Conservation (phyloP, 2,797 vertebrate genomes). For the Botia kubotai region DNA sequence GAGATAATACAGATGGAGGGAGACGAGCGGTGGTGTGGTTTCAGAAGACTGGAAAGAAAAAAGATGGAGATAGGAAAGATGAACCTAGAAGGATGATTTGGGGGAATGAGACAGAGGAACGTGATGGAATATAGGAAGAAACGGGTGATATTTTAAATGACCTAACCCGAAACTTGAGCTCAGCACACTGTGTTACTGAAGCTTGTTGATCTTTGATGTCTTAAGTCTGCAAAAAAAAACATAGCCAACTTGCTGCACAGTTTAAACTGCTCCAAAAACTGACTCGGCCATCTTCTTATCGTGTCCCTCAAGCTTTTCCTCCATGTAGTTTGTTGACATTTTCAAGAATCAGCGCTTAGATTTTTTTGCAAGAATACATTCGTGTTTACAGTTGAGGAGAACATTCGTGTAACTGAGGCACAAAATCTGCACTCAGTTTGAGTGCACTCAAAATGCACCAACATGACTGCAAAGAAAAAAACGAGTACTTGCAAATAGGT, state of each 20-base stretch:
- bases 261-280: no score
- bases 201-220: no score
- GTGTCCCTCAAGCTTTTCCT: background rate
- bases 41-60: constrained; percentile 48
- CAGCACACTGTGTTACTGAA: background rate
- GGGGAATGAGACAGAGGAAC: constrained; percentile 14
- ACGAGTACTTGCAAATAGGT: background rate
- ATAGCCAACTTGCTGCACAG: no score
- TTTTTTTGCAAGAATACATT: background rate
- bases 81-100: constrained; percentile 53
- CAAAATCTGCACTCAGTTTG: background rate
- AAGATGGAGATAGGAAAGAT: background rate
- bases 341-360: background rate
- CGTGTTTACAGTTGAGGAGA: background rate
- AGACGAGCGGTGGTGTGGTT: constrained; percentile 63
- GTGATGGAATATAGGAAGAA: background rate
- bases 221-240: no score
- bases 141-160: background rate
- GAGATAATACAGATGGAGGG: constrained; percentile 39
- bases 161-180: background rate
- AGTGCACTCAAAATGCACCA: no score
- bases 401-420: background rate
- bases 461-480: no score
- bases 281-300: no score
- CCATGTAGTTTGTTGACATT: background rate